These are phyloP conservation scores for Ferdinandea cuprea DNA, from an alignment of 2,888 invertebrate genomes.

Conservation along the genomic window DNA sequence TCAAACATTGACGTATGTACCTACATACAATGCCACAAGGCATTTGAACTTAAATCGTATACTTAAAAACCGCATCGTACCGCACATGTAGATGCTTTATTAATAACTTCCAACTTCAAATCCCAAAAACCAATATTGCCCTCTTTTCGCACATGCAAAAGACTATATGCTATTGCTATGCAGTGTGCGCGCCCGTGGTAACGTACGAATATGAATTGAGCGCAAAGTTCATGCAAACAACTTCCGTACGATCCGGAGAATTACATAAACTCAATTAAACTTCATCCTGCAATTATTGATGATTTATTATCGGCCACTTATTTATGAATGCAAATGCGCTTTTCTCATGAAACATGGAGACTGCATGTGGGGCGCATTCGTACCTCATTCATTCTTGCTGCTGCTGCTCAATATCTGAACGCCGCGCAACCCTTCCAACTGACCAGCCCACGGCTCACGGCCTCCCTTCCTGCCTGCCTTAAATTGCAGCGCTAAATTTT, in stretches of 20 bases:
- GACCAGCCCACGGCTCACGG: neutral
- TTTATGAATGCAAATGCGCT: slow-evolving; percentile 75
- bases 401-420: slow-evolving; percentile 33
- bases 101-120: slow-evolving; percentile 60
- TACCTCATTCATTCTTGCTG: slow-evolving; percentile 38
- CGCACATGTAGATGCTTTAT: slow-evolving; percentile 53
- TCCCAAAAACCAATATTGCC: slow-evolving; percentile 63
- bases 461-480: slow-evolving; percentile 16
- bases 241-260: slow-evolving; percentile 75
- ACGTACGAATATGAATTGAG: slow-evolving; percentile 30
- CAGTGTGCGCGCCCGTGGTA: neutral
- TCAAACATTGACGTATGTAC: neutral
- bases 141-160: slow-evolving; percentile 39
- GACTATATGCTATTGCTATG: neutral
- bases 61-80: slow-evolving; percentile 32
- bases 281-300: slow-evolving; percentile 74
- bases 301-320: slow-evolving; percentile 74
- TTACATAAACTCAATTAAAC: slow-evolving; percentile 75
- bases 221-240: slow-evolving; percentile 74
- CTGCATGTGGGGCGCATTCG: slow-evolving; percentile 64
- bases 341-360: slow-evolving; percentile 73
- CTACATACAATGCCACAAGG: neutral
- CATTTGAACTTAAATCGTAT: slow-evolving; percentile 25
- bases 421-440: slow-evolving; percentile 6
- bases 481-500: slow-evolving; percentile 72